Base-by-base conservation (phyloP, 2,797 vertebrate genomes). In the Gymnoscopelus microlampas region DNA sequence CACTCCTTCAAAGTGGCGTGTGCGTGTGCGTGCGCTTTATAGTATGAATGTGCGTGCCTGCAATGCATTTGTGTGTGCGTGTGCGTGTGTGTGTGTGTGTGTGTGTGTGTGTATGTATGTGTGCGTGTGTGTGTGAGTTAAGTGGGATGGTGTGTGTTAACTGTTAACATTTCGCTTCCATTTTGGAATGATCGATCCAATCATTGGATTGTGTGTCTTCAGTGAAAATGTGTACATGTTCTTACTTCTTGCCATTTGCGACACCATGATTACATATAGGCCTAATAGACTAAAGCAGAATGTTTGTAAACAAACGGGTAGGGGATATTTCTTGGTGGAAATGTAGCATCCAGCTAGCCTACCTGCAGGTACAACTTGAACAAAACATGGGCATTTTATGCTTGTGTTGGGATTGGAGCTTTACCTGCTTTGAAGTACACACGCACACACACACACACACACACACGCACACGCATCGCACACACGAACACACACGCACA, bases 71-170 rank as follows among this genome's bases (percentile, higher is more conserved):
- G 26, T 56, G 54, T 11, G 48, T 59, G 62, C 12, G n/a, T 67
- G 10, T 75, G 68, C 35, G 15, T 68, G 47, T 62, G 8, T 54
- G 23, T 44, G n/a, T 47, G 8, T 13, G 11, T 49, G 8, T 60
- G 35, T 49, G 15, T 70, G 19, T 70, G 47, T 60, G 53, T 54
- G 49, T 70, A 24, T 51, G 14, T 54, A 63, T 63, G 68, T 1
- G 1, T 70, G 32, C 68, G 35, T 59, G 59, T 44, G 7, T 78
- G 58, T 77, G 6, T 60, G 57, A 6, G 59, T 75, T 68, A 78
- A 85, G 64, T 73, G 70, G 50, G 79, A 83, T 77, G 65, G 85
- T 79, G 67, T 73, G 64, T 85, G 73, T 84, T 84, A 67, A 63
- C 71, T n/a, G n/a, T n/a, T n/a, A n/a, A n/a, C 53, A 13, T 74